These are phyloP conservation scores for Paradisaea rubra DNA, from an alignment of 2,113 vertebrate genomes.

Conservation along the genomic window DNA sequence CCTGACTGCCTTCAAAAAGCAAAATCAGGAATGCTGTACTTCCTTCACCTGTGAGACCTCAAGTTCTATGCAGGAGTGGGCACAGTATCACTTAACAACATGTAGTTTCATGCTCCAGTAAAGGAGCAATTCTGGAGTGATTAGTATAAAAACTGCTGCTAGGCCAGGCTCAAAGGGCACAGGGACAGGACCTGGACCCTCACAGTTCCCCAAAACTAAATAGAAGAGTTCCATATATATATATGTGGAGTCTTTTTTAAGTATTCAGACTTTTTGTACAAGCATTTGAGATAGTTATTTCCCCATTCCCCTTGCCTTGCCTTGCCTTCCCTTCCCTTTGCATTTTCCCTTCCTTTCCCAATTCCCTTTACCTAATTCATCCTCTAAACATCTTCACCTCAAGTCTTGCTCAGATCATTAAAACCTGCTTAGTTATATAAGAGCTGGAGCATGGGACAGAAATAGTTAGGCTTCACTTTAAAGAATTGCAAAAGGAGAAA, in stretches of 20 bases:
- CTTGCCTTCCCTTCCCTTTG: not conserved
- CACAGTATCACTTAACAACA: not conserved
- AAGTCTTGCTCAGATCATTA: not conserved
- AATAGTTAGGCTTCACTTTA: not conserved
- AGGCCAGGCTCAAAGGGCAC: not conserved
- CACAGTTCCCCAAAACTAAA: not conserved
- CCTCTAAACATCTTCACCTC: not conserved
- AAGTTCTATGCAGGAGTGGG: not conserved
- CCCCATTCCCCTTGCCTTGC: not conserved
- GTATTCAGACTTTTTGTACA: not conserved
- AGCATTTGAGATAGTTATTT: not conserved
- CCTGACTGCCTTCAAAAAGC: not conserved
- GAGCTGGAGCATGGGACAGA: not conserved
- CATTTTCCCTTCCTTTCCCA: not conserved
- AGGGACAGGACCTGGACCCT: not conserved
- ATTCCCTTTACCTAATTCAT: not conserved
- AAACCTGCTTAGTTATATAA: not conserved
- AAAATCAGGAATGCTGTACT: not conserved
- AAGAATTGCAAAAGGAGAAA: not conserved
- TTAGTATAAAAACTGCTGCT: not conserved
- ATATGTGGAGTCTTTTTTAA: not conserved
- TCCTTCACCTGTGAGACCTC: not conserved
- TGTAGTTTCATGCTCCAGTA: not conserved
- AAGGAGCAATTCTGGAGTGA: not conserved
- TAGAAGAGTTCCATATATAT: not conserved